Conservation (phyloP, 1,140 invertebrate genomes). For the Drosophila biarmipes region DNA sequence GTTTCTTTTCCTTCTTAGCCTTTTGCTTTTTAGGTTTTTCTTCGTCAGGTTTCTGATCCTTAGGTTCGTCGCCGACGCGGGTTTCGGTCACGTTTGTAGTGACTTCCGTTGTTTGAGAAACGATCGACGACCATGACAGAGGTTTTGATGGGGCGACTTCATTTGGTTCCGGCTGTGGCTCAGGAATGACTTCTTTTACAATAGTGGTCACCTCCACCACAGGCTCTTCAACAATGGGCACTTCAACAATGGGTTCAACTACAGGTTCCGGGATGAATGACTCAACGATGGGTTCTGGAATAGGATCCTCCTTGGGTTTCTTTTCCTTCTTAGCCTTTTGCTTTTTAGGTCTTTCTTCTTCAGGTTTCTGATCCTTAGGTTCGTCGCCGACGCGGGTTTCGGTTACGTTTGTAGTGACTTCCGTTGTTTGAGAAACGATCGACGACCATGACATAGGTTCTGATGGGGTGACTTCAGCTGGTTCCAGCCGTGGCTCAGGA, state of each 20-base stretch:
- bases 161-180: not conserved
- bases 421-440: not conserved
- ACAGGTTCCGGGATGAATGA: too few relatives aligned
- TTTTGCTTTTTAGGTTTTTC: conserved; percentile 16
- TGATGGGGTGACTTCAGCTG: not conserved
- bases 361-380: not conserved
- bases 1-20: conserved; percentile 37
- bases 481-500: too few relatives aligned
- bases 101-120: too few relatives aligned
- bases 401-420: not conserved
- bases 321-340: too few relatives aligned
- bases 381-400: not conserved
- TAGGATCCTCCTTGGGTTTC: too few relatives aligned
- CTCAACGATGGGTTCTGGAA: too few relatives aligned
- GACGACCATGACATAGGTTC: not conserved
- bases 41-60: not conserved
- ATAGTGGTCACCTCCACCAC: not conserved
- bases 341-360: too few relatives aligned
- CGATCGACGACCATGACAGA: too few relatives aligned
- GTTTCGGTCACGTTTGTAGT: too few relatives aligned
- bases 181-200: not conserved
- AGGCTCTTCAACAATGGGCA: not conserved
- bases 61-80: too few relatives aligned
- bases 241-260: too few relatives aligned
- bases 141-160: too few relatives aligned